phyloP scores from a whole-genome alignment of 2,797 vertebrate genomes.

The Sardinella longiceps region DNA sequence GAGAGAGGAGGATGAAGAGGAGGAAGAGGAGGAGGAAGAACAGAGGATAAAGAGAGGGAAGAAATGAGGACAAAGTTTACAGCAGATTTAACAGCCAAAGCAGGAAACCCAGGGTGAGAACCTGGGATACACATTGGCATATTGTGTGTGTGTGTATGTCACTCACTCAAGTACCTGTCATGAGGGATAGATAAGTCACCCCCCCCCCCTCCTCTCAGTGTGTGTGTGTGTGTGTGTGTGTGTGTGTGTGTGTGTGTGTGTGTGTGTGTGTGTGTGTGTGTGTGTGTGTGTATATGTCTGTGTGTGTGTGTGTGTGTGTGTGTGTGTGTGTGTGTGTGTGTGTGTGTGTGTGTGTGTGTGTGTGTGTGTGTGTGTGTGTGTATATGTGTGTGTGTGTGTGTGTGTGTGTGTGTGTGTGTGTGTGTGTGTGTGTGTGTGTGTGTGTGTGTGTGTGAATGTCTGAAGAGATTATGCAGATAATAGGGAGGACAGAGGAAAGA shows the following conservation, averaged over 20 bases:
- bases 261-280: no score
- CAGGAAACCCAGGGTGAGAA: background rate
- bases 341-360: no score
- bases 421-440: background rate
- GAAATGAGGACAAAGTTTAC: background rate
- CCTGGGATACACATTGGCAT: background rate
- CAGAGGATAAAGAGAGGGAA: background rate
- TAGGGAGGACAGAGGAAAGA: no score
- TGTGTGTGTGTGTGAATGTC: background rate
- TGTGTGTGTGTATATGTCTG: no score
- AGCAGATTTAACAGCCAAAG: background rate
- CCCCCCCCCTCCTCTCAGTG: no score
- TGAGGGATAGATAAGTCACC: no score
- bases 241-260: no score
- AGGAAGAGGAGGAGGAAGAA: constrained; percentile 10
- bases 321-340: no score
- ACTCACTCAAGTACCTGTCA: no score
- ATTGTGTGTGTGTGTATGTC: constrained; percentile 5
- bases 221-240: no score
- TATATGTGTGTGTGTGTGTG: background rate
- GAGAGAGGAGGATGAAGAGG: background rate
- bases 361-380: constrained; percentile 10
- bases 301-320: no score
- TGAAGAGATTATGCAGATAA: no score
- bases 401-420: background rate